Base-by-base conservation (phyloP, 2,888 invertebrate genomes). In the Aspidapion aeneum region DNA sequence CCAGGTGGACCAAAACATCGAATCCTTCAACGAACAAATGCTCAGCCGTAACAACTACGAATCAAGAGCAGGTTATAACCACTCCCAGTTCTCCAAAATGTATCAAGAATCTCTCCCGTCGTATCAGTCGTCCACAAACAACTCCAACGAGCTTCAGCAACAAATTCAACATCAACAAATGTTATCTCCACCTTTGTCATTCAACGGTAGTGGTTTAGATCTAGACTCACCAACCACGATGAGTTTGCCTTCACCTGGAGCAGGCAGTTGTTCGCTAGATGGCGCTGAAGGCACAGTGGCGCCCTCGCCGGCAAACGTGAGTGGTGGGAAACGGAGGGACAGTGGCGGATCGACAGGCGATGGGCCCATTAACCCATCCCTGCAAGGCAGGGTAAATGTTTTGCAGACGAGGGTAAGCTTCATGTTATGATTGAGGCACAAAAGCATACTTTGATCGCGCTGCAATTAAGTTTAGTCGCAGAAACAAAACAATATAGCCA, bases 351-450 rank as follows among this genome's bases (percentile, higher is more conserved):
- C 68, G 60, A 58, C 66, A 35, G 66, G 66, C 49, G 66, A 66
- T 55, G 64, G 57, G 60, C 5, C 82, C 86, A 83, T 84, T 81
- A 78, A 76, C 62, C 78, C 80, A 65, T 75, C 77, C 68, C 72
- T 79, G 66, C 83, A 86, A 79, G 85, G 86, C 76, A 84, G 86
- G 80, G 85, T 86, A 75, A 84, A 84, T 80, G 86, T 91, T 82
- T 88, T 93, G 79, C 93, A 91, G 81, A 90, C 90, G 83, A 88
- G 92, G 92, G 93, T 94, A 90, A 92, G 91, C 88, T 78, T 77
- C 77, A 76, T 77, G 75, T 80, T 12, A 7, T 81, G 82, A 82
- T 82, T 73, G 71, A 79, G 67, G 67, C 67, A 67, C 60, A 35
- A 58, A 21, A 59, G 62, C 59, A 48, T n/a, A n/a, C n/a, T n/a